Evolutionary conservation across 2,113 vertebrate species (phyloP).

Genomic region (Anarhynchus alexandrinus): DNA sequence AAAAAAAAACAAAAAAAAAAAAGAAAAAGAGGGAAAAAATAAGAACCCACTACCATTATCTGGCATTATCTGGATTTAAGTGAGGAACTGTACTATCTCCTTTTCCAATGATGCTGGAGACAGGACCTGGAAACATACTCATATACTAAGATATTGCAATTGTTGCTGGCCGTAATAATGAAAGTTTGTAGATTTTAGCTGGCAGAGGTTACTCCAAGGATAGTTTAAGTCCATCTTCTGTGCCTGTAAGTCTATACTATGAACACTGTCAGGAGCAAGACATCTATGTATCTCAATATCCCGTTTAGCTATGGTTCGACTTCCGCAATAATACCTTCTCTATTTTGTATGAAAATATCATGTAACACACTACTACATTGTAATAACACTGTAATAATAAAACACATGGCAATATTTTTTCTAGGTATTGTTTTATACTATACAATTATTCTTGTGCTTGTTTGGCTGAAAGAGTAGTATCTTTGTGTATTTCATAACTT

Average conservation of each 20-base stretch:
- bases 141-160: background rate
- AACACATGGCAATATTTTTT: background rate
- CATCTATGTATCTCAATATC: background rate
- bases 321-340: background rate
- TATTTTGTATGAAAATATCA: background rate
- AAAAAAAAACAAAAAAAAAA: background rate
- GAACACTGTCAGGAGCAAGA: background rate
- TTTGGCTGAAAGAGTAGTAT: background rate
- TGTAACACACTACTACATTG: background rate
- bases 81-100: background rate
- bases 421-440: background rate
- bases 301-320: background rate
- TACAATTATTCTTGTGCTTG: background rate
- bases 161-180: background rate
- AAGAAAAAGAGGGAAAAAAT: background rate
- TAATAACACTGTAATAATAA: background rate
- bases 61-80: background rate
- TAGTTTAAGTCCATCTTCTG: background rate
- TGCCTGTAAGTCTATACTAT: background rate
- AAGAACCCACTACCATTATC: background rate
- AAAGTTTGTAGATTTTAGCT: background rate
- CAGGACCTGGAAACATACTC: background rate
- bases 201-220: background rate
- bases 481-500: background rate
- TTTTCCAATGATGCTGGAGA: background rate